Percentiles rank a stretch among this genome's conserved stretches.
These are phyloP conservation scores for Ladona fulva DNA, from an alignment of 1,140 invertebrate genomes.

Conservation along the genomic window DNA sequence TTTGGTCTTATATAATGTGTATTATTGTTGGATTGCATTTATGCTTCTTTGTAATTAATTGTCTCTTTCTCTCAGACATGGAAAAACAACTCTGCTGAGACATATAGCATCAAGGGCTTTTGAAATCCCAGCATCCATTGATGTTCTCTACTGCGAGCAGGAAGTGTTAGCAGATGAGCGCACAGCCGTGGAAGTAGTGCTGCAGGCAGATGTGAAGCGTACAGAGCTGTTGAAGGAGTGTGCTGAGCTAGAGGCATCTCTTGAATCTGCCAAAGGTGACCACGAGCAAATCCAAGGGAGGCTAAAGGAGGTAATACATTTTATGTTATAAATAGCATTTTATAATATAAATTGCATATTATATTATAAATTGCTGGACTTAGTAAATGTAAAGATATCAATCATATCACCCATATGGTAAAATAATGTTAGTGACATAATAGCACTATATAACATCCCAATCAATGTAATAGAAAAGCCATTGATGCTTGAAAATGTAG, in stretches of 20 bases:
- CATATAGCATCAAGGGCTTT: slow-evolving; percentile 85
- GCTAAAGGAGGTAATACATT: slow-evolving; percentile 81
- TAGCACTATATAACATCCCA: too few species aligned
- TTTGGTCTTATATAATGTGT: too few species aligned
- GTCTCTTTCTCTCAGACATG: slow-evolving; percentile 58
- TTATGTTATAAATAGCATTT: too few species aligned
- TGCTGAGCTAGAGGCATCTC: slow-evolving; percentile 64
- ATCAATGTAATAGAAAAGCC: too few species aligned
- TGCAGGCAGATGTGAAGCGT: slow-evolving; percentile 82
- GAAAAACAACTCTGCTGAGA: slow-evolving; percentile 95
- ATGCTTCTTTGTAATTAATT: too few species aligned
- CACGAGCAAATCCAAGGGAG: slow-evolving; percentile 53
- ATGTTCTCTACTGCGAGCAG: slow-evolving; percentile 97
- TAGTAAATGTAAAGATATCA: too few species aligned
- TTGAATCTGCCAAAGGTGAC: slow-evolving; percentile 53
- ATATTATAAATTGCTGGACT: too few species aligned
- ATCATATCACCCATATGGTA: too few species aligned
- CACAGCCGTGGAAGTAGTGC: slow-evolving; percentile 82
- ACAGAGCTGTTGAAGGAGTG: slow-evolving; percentile 71
- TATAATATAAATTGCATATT: too few species aligned
- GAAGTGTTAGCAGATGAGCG: slow-evolving; percentile 91
- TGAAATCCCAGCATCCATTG: slow-evolving; percentile 91
- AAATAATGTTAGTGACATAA: too few species aligned
- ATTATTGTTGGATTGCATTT: too few species aligned
- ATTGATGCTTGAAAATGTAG: too few species aligned